Conservation (phyloP, 2,888 invertebrate genomes). For the Gymnocheta viridis region DNA sequence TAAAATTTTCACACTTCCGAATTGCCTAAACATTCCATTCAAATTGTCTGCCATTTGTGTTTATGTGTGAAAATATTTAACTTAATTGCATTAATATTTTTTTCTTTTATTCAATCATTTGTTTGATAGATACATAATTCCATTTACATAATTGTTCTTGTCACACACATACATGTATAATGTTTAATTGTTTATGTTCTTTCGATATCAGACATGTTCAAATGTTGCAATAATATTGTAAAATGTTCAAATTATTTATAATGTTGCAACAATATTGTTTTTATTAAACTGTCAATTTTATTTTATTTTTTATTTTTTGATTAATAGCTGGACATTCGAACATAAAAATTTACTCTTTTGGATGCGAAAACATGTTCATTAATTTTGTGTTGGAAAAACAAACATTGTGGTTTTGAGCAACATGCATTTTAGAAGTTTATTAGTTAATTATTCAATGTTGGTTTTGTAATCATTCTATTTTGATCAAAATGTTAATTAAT, state of each 20-base stretch:
- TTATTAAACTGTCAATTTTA: constrained; percentile 37
- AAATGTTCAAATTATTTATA: constrained; percentile 33
- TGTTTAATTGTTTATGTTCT: constrained; percentile 35
- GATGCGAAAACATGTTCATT: constrained; percentile 42
- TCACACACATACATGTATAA: too few relatives aligned
- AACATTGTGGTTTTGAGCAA: constrained; percentile 55
- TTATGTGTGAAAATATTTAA: not conserved
- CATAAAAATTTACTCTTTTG: not conserved
- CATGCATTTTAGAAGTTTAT: constrained; percentile 47
- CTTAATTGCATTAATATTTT: not conserved
- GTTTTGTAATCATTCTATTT: not conserved
- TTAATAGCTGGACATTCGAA: not conserved
- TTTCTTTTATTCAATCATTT: not conserved
- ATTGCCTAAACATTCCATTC: not conserved
- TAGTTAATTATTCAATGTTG: constrained; percentile 21
- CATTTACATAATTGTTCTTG: constrained; percentile 40
- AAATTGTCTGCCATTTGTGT: not conserved
- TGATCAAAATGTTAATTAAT: constrained; percentile 5
- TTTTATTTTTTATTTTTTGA: constrained; percentile 5
- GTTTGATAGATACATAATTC: constrained; percentile 7
- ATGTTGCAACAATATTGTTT: constrained; percentile 36
- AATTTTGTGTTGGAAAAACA: constrained; percentile 38
- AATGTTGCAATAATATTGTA: constrained; percentile 4
- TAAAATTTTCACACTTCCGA: constrained; percentile 28
- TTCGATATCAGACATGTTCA: not conserved